phyloP scores from a whole-genome alignment of 2,888 invertebrate species.

The Drosophila ezoana region DNA sequence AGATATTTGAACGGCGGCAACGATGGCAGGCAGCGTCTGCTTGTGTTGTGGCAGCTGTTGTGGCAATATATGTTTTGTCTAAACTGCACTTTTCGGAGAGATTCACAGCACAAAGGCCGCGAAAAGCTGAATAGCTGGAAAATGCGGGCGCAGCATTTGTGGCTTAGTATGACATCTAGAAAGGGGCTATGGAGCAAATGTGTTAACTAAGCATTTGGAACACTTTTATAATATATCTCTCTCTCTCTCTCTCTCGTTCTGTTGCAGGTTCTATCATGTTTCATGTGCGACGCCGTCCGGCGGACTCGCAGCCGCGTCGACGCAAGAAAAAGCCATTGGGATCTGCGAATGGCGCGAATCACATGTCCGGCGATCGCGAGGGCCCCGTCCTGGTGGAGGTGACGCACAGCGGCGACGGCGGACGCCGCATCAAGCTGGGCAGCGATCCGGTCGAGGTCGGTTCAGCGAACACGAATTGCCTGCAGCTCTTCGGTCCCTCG shows the following conservation, averaged over 20 bases:
- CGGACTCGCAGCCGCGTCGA: slow-evolving; percentile 94
- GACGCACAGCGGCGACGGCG: slow-evolving; percentile 87
- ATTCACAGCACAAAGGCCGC: slow-evolving; percentile 44
- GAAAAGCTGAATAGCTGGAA: slow-evolving; percentile 1
- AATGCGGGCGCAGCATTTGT: slow-evolving; percentile 15
- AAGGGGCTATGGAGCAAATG: slow-evolving; percentile 46
- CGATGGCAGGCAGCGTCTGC: slow-evolving; percentile 5
- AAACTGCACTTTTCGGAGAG: slow-evolving; percentile 48
- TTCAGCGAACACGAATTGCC: slow-evolving; percentile 91
- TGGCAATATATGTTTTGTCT: slow-evolving; percentile 22
- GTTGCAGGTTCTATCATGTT: slow-evolving; percentile 96
- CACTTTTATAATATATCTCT: background rate
- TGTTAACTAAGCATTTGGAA: background rate
- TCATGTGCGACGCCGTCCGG: slow-evolving; percentile 96
- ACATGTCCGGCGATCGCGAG: slow-evolving; percentile 87
- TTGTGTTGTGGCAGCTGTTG: slow-evolving; percentile 25
- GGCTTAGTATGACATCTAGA: slow-evolving; percentile 3
- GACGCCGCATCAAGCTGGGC: slow-evolving; percentile 88
- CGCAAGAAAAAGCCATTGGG: slow-evolving; percentile 92
- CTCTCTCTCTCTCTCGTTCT: background rate
- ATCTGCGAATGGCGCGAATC: slow-evolving; percentile 85
- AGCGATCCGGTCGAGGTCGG: slow-evolving; percentile 90
- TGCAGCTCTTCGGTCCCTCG: slow-evolving; percentile 94
- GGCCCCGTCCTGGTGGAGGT: slow-evolving; percentile 89
- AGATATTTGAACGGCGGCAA: slow-evolving; percentile 34